phyloP scores from a whole-genome alignment of 2,113 vertebrate species.

The Lepus timidus region DNA sequence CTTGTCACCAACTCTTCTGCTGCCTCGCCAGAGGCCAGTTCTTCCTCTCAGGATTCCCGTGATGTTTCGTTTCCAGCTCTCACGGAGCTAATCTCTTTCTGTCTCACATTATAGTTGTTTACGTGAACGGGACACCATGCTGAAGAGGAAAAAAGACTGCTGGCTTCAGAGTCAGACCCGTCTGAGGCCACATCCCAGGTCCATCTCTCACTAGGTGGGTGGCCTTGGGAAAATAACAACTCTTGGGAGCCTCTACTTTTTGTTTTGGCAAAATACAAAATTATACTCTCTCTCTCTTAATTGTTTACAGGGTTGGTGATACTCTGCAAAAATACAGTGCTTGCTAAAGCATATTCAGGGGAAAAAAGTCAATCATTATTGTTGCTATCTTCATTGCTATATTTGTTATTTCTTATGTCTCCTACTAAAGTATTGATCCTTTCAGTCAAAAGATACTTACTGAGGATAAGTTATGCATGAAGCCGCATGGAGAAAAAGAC shows the following conservation, averaged over 20 bases:
- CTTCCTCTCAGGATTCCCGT: neutral
- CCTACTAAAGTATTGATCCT: neutral
- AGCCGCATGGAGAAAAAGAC: neutral
- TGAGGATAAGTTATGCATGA: neutral
- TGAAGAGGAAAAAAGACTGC: neutral
- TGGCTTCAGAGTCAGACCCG: constrained; percentile 21
- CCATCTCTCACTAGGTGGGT: constrained; percentile 59
- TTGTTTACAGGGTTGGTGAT: constrained; percentile 35
- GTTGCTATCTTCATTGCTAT: neutral
- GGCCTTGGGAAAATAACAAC: constrained; percentile 68
- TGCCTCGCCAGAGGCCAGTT: neutral
- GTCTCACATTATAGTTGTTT: constrained; percentile 35
- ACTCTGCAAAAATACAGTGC: neutral
- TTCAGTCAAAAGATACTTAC: constrained; percentile 8
- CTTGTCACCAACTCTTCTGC: constrained; percentile 10
- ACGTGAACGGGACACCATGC: neutral
- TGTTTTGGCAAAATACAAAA: constrained; percentile 51
- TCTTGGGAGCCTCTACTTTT: constrained; percentile 5
- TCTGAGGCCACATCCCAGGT: constrained; percentile 46
- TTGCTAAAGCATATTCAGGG: neutral
- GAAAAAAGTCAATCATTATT: neutral
- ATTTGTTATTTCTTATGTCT: constrained; percentile 21
- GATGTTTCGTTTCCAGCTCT: neutral
- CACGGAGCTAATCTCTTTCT: constrained; percentile 23
- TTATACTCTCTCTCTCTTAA: neutral